Evolutionary conservation across 2,888 invertebrate species (phyloP), one percentile per base, ranked within the genome.

Genomic region (Pyrrhia umbra): DNA sequence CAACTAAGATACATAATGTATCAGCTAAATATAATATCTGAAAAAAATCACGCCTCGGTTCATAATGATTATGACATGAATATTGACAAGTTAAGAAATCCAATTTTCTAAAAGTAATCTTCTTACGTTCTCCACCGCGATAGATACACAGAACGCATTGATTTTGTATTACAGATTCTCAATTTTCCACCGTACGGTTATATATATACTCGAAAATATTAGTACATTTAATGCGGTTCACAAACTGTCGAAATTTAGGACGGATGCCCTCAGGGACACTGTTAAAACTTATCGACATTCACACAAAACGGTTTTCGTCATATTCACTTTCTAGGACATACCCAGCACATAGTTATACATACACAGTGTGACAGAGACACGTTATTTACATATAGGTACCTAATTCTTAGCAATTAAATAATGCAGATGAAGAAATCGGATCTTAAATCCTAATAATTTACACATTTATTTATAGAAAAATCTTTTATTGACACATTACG

Each of bases 91-190:
- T 75, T 79, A 64, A 59, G 45, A 73, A 69, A 78, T 69, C 74
- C 69, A 78, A 78, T 80, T 74, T 77, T 80, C 54, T 63, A 55
- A 77, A 73, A 69, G 74, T 80, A 74, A 74, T 69, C 54, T 65
- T 72, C 59, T 73, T 54, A 63, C 66, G 34, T 62, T 52, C 58
- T 66, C 46, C 60, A 58, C 59, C 55, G 50, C 58, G 40, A 52
- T 65, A 69, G 60, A 55, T 77, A 73, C 52, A 80, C 62, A 64
- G 40, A 50, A 59, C 16, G 15, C 69, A 65, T 77, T 67, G 67
- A 78, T 73, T 80, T 80, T 66, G 43, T 77, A 64, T 74, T 73
- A 73, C 67, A 74, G 58, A 43, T 55, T 77, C 46, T 34, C 68
- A 68, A 79, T 70, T 77, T 78, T 55, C 65, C 61, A 77, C 45